Evolutionary conservation across 2,797 vertebrate genomes (phyloP), one percentile per base, ranked within the genome.

Genomic region (Cyprinella venusta): DNA sequence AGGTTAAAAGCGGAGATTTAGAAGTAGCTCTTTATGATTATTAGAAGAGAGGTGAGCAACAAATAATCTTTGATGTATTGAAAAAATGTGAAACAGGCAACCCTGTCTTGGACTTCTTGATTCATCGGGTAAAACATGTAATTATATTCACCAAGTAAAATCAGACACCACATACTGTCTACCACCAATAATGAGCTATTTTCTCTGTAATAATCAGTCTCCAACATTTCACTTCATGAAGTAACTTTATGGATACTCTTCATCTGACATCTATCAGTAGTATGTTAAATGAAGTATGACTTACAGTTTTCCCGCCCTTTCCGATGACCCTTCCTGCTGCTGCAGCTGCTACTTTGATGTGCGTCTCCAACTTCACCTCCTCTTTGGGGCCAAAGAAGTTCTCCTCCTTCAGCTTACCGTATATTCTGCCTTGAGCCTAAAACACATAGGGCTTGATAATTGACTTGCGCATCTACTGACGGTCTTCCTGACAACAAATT

Each of bases 381-480:
- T 99, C 97, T 92, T 98, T 98, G 0, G 97, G 97, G 0, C 97
- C 97, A 10, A 99, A 99, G 91, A 99, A 99, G 87, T 98, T 99
- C 88, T 99, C 97, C 86, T 99, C 97, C 91, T 99, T 99, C 87
- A 99, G 95, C 87, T 98, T 98, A 75, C 97, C 97, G 0, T 98
- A 98, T 90, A 99, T 97, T 90, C 97, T 92, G 79, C 97, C 97
- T 89, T 99, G 97, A 18, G 97, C 97, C 97, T 98, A 65, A 80
- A 83, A 64, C 42, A 75, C 36, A 45, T 0, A 36, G 72, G 19
- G 6, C 42, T 21, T 24, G 8, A 18, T 56, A 21, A 70, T 38
- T 6, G 12, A 38, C 42, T 24, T 24, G n/a, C 9, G 16, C 26
- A 30, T 61, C 36, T 54, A 26, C 38, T 48, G 54, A n/a, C 4